Base-by-base conservation (phyloP, 2,888 invertebrate genomes). In the Ormyrus thymus region DNA sequence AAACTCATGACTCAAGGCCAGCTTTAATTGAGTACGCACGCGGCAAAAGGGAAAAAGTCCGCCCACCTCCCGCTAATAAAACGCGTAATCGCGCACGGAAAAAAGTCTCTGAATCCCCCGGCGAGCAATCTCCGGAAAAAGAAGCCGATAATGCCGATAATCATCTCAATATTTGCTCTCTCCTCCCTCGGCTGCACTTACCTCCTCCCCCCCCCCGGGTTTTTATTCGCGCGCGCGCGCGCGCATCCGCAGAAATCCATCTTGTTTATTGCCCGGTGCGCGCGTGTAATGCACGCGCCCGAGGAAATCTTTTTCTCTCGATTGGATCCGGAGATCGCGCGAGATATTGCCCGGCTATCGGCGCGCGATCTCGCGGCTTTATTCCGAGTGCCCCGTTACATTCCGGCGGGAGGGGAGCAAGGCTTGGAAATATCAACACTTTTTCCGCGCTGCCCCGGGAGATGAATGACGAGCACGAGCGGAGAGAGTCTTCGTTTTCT, bases 81-180 rank as follows among this genome's bases (percentile, higher is more conserved):
- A 64, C 48, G 46, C 50, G 10, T 56, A 62, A 76, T 76, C 61
- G 13, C 48, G n/a, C 0, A 51, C 55, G 48, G 58, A 65, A 68
- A 71, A 53, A 50, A 61, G 13, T n/a, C 51, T 55, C 15, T 29
- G 29, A 29, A 29, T 29, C 29, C 29, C 15, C 5, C 51, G 8
- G 13, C 66, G 69, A 51, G 29, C 29, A 29, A 29, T 29, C 29
- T 10, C 51, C 11, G 58, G 45, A 66, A 59, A 56, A 43, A 29
- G 29, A 29, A 51, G 61, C 15, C 46, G 78, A 70, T 74, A 74
- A 74, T 74, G 29, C 43, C 70, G 70, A 78, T 70, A 78, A 78
- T 74, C 58, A 78, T 74, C 78, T 73, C 70, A 59, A 78, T 78
- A 74, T 78, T 74, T 78, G 70, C 48, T 78, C 70, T 74, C 45